A percentile compares a stretch with the other conserved stretches of the same genome.
phyloP scores from a whole-genome alignment of 2,113 vertebrate genomes.

The Casuarius casuarius region DNA sequence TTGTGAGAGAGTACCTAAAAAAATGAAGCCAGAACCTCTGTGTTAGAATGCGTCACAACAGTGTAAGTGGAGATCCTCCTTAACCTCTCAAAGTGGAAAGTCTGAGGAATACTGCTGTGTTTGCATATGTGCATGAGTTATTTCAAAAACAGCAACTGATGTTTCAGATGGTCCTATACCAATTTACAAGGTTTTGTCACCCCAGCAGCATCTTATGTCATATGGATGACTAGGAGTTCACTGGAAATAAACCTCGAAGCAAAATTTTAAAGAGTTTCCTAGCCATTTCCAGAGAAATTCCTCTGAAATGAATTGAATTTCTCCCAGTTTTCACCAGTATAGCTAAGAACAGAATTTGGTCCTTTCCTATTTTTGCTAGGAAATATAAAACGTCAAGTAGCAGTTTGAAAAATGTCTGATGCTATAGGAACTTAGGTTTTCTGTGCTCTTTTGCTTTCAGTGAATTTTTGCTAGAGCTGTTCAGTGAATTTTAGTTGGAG shows the following conservation, averaged over 20 bases:
- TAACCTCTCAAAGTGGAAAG: not conserved
- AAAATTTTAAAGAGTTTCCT: not conserved
- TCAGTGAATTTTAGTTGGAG: not conserved
- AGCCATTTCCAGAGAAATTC: not conserved
- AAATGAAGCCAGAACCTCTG: not conserved
- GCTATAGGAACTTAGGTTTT: not conserved
- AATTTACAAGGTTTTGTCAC: not conserved
- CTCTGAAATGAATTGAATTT: not conserved
- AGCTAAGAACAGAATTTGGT: not conserved
- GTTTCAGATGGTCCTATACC: not conserved
- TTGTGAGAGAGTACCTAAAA: not conserved
- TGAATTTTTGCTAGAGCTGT: not conserved
- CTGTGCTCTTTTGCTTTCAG: not conserved
- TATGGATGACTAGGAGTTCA: not conserved
- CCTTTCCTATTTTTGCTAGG: not conserved
- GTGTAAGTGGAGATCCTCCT: not conserved
- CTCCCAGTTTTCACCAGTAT: not conserved
- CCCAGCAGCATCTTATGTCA: not conserved
- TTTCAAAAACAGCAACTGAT: not conserved
- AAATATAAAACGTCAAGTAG: conserved; percentile 4
- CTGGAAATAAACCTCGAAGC: not conserved
- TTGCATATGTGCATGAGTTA: not conserved
- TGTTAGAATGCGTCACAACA: not conserved
- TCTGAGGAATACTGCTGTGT: not conserved
- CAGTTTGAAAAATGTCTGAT: not conserved